Conservation (phyloP, 2,113 vertebrate genomes). For the Amblyopsis rosae region DNA sequence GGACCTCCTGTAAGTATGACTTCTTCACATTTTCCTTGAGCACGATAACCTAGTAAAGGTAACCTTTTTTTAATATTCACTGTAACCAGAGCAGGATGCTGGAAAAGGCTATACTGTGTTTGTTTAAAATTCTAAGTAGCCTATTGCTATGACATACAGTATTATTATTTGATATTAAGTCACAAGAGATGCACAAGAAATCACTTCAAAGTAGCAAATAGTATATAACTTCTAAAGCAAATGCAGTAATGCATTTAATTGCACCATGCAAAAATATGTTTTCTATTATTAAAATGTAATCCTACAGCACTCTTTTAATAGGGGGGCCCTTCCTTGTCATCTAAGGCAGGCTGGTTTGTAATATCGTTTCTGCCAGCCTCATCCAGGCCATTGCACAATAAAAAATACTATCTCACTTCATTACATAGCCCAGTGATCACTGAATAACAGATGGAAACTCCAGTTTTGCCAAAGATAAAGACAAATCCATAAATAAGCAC, state of each 20-base stretch:
- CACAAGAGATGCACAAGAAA: not conserved
- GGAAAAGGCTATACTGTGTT: no score
- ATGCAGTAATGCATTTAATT: not conserved
- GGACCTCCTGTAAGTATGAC: constrained; percentile 97
- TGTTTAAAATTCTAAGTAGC: no score
- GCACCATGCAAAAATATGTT: constrained; percentile 25
- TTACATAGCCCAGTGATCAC: constrained; percentile 51
- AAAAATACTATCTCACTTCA: constrained; percentile 68
- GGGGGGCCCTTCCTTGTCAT: constrained; percentile 39
- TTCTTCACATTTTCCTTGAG: constrained; percentile 53
- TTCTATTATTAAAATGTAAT: constrained; percentile 50
- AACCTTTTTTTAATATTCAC: constrained; percentile 30
- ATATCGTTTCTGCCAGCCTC: constrained; percentile 41
- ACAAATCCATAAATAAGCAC: constrained; percentile 46
- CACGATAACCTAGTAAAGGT: constrained; percentile 52
- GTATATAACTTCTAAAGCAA: not conserved
- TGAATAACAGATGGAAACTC: constrained; percentile 63
- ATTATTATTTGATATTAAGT: not conserved
- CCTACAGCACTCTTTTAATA: constrained; percentile 16
- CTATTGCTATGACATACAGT: no score
- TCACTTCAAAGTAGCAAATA: not conserved
- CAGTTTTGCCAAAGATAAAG: constrained; percentile 49
- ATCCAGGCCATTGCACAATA: constrained; percentile 50
- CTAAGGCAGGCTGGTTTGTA: constrained; percentile 39
- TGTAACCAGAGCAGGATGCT: not conserved